A percentile compares a stretch with the other conserved stretches of the same genome.
phyloP scores from a whole-genome alignment of 2,113 vertebrate species.

The Phocoena phocoena region DNA sequence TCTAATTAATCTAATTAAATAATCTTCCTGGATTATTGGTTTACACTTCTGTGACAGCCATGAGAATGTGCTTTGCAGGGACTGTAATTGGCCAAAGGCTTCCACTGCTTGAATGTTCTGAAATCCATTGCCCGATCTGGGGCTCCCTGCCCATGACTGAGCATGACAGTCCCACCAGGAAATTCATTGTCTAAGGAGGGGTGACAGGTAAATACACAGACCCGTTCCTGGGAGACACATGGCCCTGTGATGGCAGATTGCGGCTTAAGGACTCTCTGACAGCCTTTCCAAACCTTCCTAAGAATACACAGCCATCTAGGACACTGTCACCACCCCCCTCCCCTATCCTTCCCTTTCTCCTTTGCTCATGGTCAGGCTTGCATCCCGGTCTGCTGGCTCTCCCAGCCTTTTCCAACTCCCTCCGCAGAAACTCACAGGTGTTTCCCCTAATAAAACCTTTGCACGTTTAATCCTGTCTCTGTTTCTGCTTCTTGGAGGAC shows the following conservation, averaged over 20 bases:
- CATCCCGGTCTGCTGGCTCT: not conserved
- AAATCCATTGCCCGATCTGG: not conserved
- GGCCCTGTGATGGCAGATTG: not conserved
- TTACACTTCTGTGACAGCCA: not conserved
- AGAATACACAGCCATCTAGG: not conserved
- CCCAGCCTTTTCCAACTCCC: not conserved
- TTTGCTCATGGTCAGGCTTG: not conserved
- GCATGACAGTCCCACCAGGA: not conserved
- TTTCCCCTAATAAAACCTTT: not conserved
- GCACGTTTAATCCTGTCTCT: not conserved
- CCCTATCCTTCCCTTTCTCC: not conserved
- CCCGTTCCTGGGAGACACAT: not conserved
- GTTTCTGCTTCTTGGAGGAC: not conserved
- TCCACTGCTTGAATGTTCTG: not conserved
- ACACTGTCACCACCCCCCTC: rapidly evolving
- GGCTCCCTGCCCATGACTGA: not conserved
- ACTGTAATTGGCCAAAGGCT: not conserved
- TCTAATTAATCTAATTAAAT: constrained; percentile 7
- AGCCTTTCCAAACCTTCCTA: not conserved
- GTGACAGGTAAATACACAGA: not conserved
- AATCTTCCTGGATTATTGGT: not conserved
- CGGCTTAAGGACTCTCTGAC: not conserved
- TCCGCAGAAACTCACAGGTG: not conserved
- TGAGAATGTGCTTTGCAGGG: not conserved
- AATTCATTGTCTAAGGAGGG: too few species aligned